Percentiles rank a stretch among this genome's conserved stretches.
These are phyloP conservation scores for Cavia aperea DNA, from an alignment of 2,113 vertebrate species.

Conservation along the genomic window DNA sequence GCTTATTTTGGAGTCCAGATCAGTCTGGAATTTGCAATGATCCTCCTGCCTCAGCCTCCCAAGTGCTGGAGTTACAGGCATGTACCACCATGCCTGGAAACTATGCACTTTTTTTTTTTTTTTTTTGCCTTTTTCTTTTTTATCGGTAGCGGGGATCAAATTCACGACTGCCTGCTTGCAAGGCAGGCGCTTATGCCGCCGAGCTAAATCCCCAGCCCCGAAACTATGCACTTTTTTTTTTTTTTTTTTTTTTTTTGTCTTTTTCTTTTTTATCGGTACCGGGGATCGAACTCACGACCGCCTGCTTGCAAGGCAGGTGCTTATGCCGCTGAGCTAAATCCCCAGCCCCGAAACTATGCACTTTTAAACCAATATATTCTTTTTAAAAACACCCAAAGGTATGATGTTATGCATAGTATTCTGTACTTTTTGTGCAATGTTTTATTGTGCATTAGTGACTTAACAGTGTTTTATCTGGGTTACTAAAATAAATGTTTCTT, in stretches of 20 bases:
- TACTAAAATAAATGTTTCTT: constrained; percentile 43
- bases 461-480: constrained; percentile 25
- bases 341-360: background rate
- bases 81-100: background rate
- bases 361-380: constrained; percentile 25
- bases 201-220: no score
- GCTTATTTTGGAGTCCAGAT: no score
- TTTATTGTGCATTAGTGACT: constrained; percentile 25
- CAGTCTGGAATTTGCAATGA: background rate
- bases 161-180: no score
- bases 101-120: background rate
- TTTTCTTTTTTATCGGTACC: no score
- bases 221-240: background rate
- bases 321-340: no score
- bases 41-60: background rate
- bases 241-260: background rate
- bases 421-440: background rate
- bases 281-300: no score
- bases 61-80: background rate
- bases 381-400: background rate
- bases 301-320: no score
- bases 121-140: no score
- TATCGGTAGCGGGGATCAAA: no score
- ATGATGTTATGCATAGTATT: constrained; percentile 21
- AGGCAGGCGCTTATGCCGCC: no score